These are phyloP conservation scores for Ceyx erithaca DNA, from an alignment of 2,797 vertebrate species.

Conservation along the genomic window DNA sequence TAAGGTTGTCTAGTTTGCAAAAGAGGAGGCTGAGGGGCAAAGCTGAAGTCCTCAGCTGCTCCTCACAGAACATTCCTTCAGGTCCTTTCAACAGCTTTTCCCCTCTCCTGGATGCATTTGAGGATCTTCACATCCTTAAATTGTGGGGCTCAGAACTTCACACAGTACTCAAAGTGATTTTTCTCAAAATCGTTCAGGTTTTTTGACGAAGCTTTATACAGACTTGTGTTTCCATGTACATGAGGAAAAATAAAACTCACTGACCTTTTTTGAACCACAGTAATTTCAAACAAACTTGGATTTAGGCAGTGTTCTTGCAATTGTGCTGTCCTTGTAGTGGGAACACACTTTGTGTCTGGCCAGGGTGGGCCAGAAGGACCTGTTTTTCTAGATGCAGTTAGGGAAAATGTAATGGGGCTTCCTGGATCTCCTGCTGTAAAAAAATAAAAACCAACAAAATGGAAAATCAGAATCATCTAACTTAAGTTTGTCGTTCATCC, in stretches of 20 bases:
- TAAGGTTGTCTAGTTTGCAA: no score
- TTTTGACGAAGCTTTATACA: not conserved
- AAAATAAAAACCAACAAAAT: not conserved
- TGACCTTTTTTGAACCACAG: not conserved
- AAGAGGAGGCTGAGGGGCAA: not conserved
- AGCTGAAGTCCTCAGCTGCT: not conserved
- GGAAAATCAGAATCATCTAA: not conserved
- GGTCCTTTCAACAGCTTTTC: not conserved
- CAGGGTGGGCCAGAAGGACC: not conserved
- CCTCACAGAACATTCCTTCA: not conserved
- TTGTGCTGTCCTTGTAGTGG: rapidly evolving
- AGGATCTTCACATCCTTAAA: not conserved
- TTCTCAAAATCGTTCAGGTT: not conserved
- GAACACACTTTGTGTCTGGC: not conserved
- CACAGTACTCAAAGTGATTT: not conserved
- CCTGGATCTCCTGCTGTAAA: not conserved
- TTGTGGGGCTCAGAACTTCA: not conserved
- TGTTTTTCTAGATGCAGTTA: not conserved
- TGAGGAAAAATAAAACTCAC: not conserved
- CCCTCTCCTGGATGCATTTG: not conserved
- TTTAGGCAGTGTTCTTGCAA: not conserved
- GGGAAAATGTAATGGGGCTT: not conserved
- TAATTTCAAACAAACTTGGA: not conserved
- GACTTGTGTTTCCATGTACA: not conserved
- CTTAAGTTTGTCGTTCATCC: not conserved